These are phyloP conservation scores for Drosophila anceps DNA, from an alignment of 2,888 invertebrate genomes.

Conservation along the genomic window DNA sequence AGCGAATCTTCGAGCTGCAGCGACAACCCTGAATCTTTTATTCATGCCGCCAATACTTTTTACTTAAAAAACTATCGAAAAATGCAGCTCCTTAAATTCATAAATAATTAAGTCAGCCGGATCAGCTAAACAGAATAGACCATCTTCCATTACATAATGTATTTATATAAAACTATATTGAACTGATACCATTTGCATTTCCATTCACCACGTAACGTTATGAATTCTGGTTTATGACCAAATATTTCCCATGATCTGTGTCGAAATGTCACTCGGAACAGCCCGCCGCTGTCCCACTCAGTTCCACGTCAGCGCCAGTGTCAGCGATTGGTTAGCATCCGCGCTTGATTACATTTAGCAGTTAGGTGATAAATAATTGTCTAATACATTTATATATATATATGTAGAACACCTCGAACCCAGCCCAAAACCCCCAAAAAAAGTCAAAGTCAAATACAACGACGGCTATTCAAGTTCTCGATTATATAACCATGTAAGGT, in stretches of 20 bases:
- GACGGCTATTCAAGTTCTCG: constrained; percentile 46
- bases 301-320: constrained; percentile 3
- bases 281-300: neutral
- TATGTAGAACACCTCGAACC: constrained; percentile 47
- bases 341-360: constrained; percentile 49
- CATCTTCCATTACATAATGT: too few species aligned
- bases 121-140: too few species aligned
- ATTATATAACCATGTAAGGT: constrained; percentile 49
- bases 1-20: too few species aligned
- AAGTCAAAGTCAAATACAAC: constrained; percentile 41
- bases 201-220: too few species aligned
- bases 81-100: too few species aligned
- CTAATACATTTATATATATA: constrained; percentile 9
- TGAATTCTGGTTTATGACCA: neutral
- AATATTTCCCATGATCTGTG: neutral
- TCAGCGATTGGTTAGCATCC: constrained; percentile 33
- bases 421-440: neutral
- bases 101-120: too few species aligned
- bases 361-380: constrained; percentile 52
- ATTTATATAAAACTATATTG: neutral
- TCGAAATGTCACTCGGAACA: neutral
- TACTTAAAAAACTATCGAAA: too few species aligned
- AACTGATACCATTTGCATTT: neutral
- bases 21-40: too few species aligned
- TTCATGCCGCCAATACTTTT: too few species aligned